Conservation (phyloP, 2,888 invertebrate genomes). For the Deilephila porcellus region DNA sequence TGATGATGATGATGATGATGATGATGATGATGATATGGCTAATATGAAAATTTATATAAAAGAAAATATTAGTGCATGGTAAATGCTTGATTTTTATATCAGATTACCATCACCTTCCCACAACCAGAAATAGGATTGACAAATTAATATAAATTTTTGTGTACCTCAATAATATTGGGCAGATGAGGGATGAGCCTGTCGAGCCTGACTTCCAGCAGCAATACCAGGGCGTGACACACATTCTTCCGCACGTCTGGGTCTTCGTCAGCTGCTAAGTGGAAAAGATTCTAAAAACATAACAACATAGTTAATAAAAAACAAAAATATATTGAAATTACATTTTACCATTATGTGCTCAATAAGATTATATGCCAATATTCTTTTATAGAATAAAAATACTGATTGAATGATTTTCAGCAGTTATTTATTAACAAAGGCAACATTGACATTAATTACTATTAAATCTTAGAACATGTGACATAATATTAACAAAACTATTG, state of each 20-base stretch:
- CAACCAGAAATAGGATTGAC: not conserved
- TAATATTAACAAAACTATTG: too few species aligned
- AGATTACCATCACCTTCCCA: too few species aligned
- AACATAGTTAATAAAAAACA: not conserved
- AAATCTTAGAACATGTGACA: too few species aligned
- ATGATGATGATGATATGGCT: not conserved
- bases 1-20: too few species aligned
- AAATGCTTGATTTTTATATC: too few species aligned
- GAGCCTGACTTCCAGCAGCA: constrained; percentile 97
- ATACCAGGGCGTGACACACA: constrained; percentile 98
- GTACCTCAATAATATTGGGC: constrained; percentile 96
- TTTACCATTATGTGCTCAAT: too few species aligned
- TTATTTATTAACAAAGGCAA: too few species aligned
- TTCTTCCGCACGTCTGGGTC: constrained; percentile 99
- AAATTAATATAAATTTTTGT: constrained; percentile 31
- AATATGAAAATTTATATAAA: not conserved
- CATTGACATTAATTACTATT: too few species aligned
- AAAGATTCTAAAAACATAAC: constrained; percentile 88
- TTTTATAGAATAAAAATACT: too few species aligned
- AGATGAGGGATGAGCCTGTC: constrained; percentile 97
- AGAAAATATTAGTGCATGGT: not conserved
- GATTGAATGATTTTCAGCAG: too few species aligned
- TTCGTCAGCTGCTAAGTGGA: constrained; percentile 97
- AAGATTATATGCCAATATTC: too few species aligned
- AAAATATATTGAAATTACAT: too few species aligned